These are phyloP conservation scores for Actinopyga echinites DNA, from an alignment of 53 echinoderm and acorn worm species.

Conservation along the genomic window DNA sequence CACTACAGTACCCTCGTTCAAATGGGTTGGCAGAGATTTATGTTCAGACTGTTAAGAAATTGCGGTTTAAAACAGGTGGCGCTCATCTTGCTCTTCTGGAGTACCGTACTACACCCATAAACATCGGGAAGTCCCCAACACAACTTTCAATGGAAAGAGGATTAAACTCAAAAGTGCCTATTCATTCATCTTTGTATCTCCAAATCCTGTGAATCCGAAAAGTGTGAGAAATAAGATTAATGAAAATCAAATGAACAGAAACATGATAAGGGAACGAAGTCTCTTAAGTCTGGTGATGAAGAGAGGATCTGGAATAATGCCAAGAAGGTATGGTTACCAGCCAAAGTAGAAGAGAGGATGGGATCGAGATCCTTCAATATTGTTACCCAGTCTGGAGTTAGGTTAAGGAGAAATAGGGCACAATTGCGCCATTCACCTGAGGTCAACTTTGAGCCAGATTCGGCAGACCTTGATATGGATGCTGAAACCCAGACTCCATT, in stretches of 20 bases:
- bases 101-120: slow-evolving; percentile 6
- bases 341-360: background rate
- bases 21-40: slow-evolving; percentile 63
- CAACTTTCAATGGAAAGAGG: slow-evolving; percentile 6
- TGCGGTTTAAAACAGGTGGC: slow-evolving; percentile 22
- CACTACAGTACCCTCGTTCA: background rate
- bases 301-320: no score
- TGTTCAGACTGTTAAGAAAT: slow-evolving; percentile 19
- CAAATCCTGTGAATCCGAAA: background rate
- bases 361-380: slow-evolving; percentile 3
- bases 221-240: background rate
- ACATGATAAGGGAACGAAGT: background rate
- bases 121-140: slow-evolving; percentile 1
- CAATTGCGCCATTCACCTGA: background rate
- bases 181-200: slow-evolving; percentile 2
- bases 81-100: slow-evolving; percentile 10
- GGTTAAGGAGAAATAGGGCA: background rate
- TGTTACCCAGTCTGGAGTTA: background rate
- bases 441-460: background rate
- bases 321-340: background rate
- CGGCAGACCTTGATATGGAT: no score
- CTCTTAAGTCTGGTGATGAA: background rate
- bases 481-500: no score
- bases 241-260: background rate
- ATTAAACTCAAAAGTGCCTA: background rate